These are phyloP conservation scores for Pangasius larnaudii DNA, from an alignment of 2,797 vertebrate genomes.

Conservation along the genomic window DNA sequence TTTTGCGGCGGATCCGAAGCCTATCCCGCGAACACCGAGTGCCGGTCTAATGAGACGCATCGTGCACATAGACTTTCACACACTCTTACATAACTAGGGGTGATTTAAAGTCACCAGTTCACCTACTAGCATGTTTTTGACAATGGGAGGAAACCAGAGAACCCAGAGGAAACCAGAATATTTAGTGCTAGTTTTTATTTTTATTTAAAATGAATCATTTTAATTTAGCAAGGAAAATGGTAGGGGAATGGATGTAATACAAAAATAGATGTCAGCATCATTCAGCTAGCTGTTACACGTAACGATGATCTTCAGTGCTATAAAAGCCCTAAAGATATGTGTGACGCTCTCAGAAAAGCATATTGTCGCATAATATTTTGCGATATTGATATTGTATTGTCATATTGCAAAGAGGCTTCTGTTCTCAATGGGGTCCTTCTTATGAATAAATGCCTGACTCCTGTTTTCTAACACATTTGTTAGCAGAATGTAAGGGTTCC, in stretches of 20 bases:
- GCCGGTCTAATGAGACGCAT: background rate
- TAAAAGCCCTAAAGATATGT: background rate
- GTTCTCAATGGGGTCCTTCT: background rate
- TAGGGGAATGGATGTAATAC: background rate
- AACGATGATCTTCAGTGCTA: background rate
- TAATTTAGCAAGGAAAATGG: background rate
- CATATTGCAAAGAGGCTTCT: background rate
- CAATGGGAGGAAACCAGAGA: background rate
- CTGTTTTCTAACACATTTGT: background rate
- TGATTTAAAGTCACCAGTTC: background rate
- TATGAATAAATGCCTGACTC: background rate
- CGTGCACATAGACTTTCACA: background rate
- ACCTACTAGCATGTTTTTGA: background rate
- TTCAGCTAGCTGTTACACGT: background rate
- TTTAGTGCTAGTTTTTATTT: background rate
- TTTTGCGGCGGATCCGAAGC: background rate
- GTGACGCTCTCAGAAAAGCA: background rate
- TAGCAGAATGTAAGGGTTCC: background rate
- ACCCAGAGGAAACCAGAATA: background rate
- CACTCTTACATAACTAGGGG: too few species aligned
- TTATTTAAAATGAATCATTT: background rate
- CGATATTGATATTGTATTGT: background rate
- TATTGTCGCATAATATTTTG: background rate
- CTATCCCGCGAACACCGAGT: background rate
- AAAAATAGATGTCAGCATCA: too few species aligned